Conservation (phyloP, 2,888 invertebrate species). For the Psylliodes chrysocephalus region DNA sequence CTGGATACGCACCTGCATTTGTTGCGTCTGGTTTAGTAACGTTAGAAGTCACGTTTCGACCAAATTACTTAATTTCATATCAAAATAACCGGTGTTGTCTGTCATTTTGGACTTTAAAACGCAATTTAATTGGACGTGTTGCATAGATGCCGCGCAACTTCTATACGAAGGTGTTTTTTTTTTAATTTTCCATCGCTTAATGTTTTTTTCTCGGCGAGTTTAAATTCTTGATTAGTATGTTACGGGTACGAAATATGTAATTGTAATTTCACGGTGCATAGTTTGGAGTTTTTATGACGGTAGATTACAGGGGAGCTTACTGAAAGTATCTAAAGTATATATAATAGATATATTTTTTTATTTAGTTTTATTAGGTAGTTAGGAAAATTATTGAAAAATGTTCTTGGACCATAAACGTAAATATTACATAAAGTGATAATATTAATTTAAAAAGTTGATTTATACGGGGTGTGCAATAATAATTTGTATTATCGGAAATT, state of each 20-base stretch:
- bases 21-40: neutral
- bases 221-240: neutral
- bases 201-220: neutral
- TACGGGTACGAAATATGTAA: neutral
- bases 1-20: neutral
- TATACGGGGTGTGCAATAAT: too few species aligned
- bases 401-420: too few species aligned
- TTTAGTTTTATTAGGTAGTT: too few species aligned
- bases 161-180: neutral
- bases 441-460: too few species aligned
- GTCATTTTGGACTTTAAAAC: neutral
- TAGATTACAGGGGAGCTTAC: neutral
- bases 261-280: conserved; percentile 3
- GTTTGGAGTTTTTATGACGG: neutral
- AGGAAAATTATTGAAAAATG: too few species aligned
- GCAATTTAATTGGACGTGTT: neutral
- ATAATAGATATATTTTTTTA: too few species aligned
- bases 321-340: too few species aligned
- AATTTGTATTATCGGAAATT: too few species aligned
- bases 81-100: conserved; percentile 1
- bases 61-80: conserved; percentile 2
- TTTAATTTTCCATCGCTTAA: neutral
- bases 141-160: neutral
- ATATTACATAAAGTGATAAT: too few species aligned
- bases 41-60: neutral